A percentile compares a stretch with the other conserved stretches of the same genome.
phyloP scores from a whole-genome alignment of 2,888 invertebrate genomes.

The Gonocerus acuteangulatus region DNA sequence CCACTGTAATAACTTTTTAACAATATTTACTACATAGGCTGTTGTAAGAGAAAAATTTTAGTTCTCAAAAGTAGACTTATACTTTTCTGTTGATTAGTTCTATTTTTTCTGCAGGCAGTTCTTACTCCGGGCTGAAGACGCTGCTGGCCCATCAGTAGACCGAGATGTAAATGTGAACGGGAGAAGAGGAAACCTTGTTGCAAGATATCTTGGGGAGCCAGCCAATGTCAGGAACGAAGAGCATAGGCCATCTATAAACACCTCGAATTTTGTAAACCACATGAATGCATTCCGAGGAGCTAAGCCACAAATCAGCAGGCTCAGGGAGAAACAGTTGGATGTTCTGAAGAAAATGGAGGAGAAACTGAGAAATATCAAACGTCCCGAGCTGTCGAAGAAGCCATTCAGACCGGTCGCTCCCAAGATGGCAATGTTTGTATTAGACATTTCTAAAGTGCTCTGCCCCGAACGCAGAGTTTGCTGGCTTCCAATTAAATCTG shows the following conservation, averaged over 20 bases:
- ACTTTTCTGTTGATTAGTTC: no score
- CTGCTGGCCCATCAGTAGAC: slow-evolving; percentile 44
- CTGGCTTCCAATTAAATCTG: slow-evolving; percentile 63
- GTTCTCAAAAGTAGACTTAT: no score
- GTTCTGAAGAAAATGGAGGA: slow-evolving; percentile 59
- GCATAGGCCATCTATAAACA: not conserved
- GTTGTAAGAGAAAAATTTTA: no score
- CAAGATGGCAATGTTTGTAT: slow-evolving; percentile 72
- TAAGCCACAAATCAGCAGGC: slow-evolving; percentile 15
- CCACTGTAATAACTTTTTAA: no score
- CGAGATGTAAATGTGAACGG: slow-evolving; percentile 69
- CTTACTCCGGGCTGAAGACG: slow-evolving; percentile 14
- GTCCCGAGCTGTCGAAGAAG: slow-evolving; percentile 43
- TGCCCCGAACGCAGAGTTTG: slow-evolving; percentile 56
- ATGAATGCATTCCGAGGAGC: slow-evolving; percentile 27
- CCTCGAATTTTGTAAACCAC: slow-evolving; percentile 16
- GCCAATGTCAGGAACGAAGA: not conserved
- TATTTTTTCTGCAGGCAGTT: not conserved
- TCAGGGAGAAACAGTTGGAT: slow-evolving; percentile 55
- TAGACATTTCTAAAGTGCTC: slow-evolving; percentile 70
- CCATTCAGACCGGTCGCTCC: slow-evolving; percentile 51
- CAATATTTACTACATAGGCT: no score
- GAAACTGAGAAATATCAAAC: slow-evolving; percentile 46
- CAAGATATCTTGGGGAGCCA: slow-evolving; percentile 7
- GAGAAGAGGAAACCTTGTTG: slow-evolving; percentile 36